Conservation (phyloP, 2,888 invertebrate genomes). For the Drosophila nigricruria region DNA sequence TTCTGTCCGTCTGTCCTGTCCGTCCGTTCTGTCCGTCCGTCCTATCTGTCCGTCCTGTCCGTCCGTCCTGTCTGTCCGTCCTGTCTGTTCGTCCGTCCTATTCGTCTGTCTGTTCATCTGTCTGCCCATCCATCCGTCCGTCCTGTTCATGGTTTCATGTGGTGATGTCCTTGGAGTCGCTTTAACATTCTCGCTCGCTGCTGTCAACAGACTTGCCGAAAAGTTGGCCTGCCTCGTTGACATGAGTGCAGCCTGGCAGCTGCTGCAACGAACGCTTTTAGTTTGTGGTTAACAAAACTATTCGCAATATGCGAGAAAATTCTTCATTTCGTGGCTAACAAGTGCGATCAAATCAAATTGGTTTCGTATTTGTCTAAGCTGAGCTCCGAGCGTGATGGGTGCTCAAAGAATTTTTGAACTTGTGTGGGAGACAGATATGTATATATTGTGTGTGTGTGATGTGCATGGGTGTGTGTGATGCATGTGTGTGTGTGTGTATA, state of each 20-base stretch:
- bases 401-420: constrained; percentile 6
- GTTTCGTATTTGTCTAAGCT: constrained; percentile 33
- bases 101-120: neutral
- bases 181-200: too few species aligned
- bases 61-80: neutral
- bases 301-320: constrained; percentile 24
- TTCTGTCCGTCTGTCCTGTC: neutral
- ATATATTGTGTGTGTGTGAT: neutral
- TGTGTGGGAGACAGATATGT: neutral
- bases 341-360: constrained; percentile 49
- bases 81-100: neutral
- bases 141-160: too few species aligned
- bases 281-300: constrained; percentile 27
- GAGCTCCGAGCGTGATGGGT: constrained; percentile 2
- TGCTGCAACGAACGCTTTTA: constrained; percentile 13
- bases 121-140: neutral
- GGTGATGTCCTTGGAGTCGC: neutral
- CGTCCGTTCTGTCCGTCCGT: neutral
- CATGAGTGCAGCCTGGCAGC: constrained; percentile 20
- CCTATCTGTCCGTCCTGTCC: too few species aligned
- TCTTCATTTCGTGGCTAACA: constrained; percentile 32
- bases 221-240: neutral
- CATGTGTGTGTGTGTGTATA: neutral
- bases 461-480: neutral
- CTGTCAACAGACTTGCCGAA: neutral